Evolutionary conservation across 2,113 vertebrate genomes (phyloP).

Genomic region (Osmerus eperlanus): DNA sequence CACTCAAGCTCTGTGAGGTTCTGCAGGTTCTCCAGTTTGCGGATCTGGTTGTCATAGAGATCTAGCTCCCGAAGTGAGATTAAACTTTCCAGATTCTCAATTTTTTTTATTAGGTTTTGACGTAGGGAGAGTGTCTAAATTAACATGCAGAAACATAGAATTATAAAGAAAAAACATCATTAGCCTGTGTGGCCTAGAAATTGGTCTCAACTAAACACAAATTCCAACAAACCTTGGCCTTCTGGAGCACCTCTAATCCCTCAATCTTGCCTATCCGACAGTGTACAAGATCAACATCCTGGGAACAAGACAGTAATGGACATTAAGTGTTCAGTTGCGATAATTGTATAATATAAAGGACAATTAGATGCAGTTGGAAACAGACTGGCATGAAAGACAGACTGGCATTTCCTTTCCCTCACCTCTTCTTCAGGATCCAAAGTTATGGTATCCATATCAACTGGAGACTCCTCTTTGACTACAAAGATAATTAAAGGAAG

Average conservation of each 20-base stretch:
- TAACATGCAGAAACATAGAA: constrained; percentile 14
- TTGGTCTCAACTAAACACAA: background rate
- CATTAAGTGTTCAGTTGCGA: too few species aligned
- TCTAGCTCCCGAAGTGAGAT: constrained; percentile 85
- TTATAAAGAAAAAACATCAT: background rate
- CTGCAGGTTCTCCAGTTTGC: constrained; percentile 90
- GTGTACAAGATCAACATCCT: constrained; percentile 98
- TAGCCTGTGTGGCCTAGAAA: background rate
- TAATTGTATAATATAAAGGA: too few species aligned
- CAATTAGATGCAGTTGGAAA: background rate
- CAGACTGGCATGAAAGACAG: too few species aligned
- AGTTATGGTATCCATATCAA: constrained; percentile 94
- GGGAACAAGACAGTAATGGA: constrained; percentile 31
- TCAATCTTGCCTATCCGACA: constrained; percentile 96
- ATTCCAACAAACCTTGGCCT: constrained; percentile 83
- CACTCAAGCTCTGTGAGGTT: constrained; percentile 87
- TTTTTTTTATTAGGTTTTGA: constrained; percentile 93
- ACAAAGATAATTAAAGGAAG: constrained; percentile 19
- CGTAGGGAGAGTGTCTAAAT: constrained; percentile 89
- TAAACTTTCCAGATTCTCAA: constrained; percentile 91
- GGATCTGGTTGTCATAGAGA: constrained; percentile 97
- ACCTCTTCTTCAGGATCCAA: constrained; percentile 96
- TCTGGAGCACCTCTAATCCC: constrained; percentile 91
- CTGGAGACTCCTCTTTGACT: constrained; percentile 89
- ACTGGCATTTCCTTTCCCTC: constrained; percentile 26